A percentile compares a stretch with the other conserved stretches of the same genome.
phyloP scores from a whole-genome alignment of 2,797 vertebrate genomes.

The Trachurus trachurus region DNA sequence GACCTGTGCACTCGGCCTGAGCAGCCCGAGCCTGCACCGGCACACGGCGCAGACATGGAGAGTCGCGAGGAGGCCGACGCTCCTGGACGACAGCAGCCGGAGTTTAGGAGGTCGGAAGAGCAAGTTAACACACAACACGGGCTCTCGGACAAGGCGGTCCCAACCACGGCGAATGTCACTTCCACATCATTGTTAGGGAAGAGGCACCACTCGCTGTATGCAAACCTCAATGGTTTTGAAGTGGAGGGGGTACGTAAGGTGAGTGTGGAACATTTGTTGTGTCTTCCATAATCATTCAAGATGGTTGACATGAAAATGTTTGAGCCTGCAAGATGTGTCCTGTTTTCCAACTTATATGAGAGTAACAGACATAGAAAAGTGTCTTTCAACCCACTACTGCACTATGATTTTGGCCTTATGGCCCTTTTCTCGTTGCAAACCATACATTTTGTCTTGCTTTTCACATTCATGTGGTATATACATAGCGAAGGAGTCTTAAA shows the following conservation, averaged over 20 bases:
- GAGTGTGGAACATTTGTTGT: slow-evolving; percentile 47
- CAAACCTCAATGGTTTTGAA: slow-evolving; percentile 84
- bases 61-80: slow-evolving; percentile 62
- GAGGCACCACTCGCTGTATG: slow-evolving; percentile 85
- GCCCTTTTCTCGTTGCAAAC: neutral
- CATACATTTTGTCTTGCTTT: neutral
- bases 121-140: slow-evolving; percentile 44
- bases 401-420: neutral
- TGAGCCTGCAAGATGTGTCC: neutral
- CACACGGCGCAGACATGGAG: slow-evolving; percentile 68
- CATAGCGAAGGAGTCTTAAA: neutral
- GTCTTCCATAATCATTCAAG: neutral
- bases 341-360: neutral
- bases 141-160: slow-evolving; percentile 48
- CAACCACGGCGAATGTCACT: slow-evolving; percentile 53
- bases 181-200: slow-evolving; percentile 79
- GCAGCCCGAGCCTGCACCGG: slow-evolving; percentile 65
- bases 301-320: slow-evolving; percentile 3
- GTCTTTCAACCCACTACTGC: neutral
- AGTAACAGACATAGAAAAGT: neutral
- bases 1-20: slow-evolving; percentile 84
- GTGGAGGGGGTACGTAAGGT: slow-evolving; percentile 82
- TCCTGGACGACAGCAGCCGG: slow-evolving; percentile 61
- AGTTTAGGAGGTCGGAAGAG: slow-evolving; percentile 57
- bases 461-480: neutral